phyloP scores from a whole-genome alignment of 2,797 vertebrate species.

The Rhabdophis nuchalis region DNA sequence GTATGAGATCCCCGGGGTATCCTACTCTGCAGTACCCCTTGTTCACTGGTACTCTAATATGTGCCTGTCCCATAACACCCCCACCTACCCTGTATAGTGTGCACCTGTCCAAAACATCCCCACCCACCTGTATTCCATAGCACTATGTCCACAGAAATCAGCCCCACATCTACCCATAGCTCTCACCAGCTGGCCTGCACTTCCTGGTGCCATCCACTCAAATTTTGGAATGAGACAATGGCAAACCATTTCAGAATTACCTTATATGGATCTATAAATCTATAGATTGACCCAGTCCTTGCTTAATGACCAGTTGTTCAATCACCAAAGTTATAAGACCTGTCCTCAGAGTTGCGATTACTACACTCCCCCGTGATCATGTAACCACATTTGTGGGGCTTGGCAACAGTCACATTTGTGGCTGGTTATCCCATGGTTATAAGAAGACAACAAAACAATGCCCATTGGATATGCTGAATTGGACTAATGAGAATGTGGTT shows the following conservation, averaged over 20 bases:
- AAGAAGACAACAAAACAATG: background rate
- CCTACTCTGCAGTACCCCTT: background rate
- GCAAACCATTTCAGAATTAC: background rate
- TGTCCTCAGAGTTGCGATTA: background rate
- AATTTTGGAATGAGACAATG: background rate
- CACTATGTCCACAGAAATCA: background rate
- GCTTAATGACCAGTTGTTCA: background rate
- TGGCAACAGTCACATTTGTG: background rate
- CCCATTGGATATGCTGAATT: background rate
- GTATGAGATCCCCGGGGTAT: background rate
- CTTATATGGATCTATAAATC: background rate
- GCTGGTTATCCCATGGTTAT: background rate
- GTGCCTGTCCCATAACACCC: background rate
- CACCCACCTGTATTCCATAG: background rate
- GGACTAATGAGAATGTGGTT: background rate
- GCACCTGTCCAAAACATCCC: background rate
- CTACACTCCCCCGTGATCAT: background rate
- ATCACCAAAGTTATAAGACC: background rate
- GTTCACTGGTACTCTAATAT: background rate
- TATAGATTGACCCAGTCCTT: background rate
- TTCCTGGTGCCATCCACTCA: background rate
- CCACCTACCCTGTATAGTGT: background rate
- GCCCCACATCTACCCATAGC: background rate
- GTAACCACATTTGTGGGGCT: background rate
- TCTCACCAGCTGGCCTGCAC: background rate